Evolutionary conservation across 1,140 invertebrate species (phyloP), one percentile per base, ranked within the genome.

Genomic region (Anthonomus grandis): DNA sequence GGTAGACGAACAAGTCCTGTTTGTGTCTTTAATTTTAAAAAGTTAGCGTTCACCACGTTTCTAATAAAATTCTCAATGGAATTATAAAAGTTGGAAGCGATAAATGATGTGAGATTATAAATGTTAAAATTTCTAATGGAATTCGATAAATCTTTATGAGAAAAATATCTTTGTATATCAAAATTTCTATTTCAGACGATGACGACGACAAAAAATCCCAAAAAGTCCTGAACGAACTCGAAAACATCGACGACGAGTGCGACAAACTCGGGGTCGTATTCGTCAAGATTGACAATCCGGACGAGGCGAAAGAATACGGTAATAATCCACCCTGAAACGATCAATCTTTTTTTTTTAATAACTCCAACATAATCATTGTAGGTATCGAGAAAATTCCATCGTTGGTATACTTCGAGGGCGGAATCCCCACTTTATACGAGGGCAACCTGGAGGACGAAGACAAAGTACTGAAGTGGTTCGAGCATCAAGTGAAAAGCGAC

Each of bases 191-290:
- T 74, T 31, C 66, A 95, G 91, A 95, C 80, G 89, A 94, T 70
- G 91, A 92, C 70, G 92, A 94, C 68, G 90, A 94, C 70, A 83
- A 86, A 51, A 91, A 91, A 76, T 93, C 90, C 23, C 84, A 90
- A 70, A 84, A 85, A 71, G 89, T 93, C 37, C 76, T 96, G 36
- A 87, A 86, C 67, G 92, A 95, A 78, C 74, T 96, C 59, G 93
- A 96, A 78, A 95, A 94, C 70, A 95, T 95, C 70, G 93, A 95
- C 69, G 93, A 95, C 74, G 92, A 95, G 76, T 93, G 90, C 75
- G 92, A 95, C 75, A 78, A 86, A 58, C 75, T 93, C 57, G 90
- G 89, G 34, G 85, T 95, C 67, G 86, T 85, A 52, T 93, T 96
- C 76, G 92, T 95, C 0, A 96, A 96, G 75, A 92, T 95, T 68